These are phyloP conservation scores for Pycnonotus jocosus DNA, from an alignment of 2,113 vertebrate species.

Conservation along the genomic window DNA sequence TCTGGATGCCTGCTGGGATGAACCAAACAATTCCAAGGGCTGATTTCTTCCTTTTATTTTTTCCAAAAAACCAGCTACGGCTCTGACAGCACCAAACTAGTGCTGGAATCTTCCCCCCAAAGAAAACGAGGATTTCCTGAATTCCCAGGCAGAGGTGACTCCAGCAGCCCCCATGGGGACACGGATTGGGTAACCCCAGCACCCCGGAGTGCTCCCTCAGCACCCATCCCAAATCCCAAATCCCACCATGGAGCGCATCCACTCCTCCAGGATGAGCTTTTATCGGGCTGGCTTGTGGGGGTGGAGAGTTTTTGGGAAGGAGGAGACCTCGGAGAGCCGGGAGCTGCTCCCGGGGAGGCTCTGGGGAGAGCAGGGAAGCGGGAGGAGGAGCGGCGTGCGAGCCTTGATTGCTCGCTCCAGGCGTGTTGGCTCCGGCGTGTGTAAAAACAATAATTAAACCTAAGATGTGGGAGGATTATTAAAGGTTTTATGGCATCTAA, in stretches of 20 bases:
- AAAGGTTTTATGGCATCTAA: constrained; percentile 62
- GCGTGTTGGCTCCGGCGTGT: constrained; percentile 43
- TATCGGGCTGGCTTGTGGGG: rapidly evolving
- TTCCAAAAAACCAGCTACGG: background rate
- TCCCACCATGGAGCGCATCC: rapidly evolving
- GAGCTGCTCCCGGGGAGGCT: background rate
- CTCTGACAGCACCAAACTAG: background rate
- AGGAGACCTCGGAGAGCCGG: background rate
- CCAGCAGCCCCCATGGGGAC: background rate
- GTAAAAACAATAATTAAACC: constrained; percentile 64
- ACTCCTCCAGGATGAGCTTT: rapidly evolving
- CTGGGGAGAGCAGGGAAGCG: background rate
- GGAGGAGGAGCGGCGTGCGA: background rate
- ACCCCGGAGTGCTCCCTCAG: background rate
- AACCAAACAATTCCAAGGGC: background rate
- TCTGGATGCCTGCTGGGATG: rapidly evolving
- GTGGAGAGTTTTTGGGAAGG: background rate
- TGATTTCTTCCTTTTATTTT: background rate
- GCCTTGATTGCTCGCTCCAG: constrained; percentile 27
- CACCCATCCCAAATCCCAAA: rapidly evolving
- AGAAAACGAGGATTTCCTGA: background rate
- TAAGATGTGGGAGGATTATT: constrained; percentile 59
- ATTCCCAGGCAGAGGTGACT: background rate
- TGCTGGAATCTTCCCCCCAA: background rate
- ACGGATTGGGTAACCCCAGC: rapidly evolving